Evolutionary conservation across 2,113 vertebrate genomes (phyloP).

Genomic region (Aix galericulata): DNA sequence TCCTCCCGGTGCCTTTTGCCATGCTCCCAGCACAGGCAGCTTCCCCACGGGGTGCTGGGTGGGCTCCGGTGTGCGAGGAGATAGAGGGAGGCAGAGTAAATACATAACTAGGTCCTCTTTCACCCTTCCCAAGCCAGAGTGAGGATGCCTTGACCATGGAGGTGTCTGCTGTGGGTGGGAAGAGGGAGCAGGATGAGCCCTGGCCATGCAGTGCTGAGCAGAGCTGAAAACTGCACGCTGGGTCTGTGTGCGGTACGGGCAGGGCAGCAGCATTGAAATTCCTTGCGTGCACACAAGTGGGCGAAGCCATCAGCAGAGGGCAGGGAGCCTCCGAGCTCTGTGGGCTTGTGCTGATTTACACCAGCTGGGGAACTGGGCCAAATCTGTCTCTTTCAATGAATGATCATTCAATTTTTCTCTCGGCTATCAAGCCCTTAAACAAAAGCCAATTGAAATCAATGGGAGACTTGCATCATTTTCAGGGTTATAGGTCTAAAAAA

Average conservation of each 20-base stretch:
- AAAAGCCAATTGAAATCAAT: constrained; percentile 64
- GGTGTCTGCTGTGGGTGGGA: not conserved
- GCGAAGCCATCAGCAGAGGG: constrained; percentile 21
- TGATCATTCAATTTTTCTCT: constrained; percentile 61
- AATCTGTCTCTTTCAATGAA: constrained; percentile 39
- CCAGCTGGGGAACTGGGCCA: constrained; percentile 37
- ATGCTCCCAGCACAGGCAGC: not conserved
- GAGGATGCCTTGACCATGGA: not conserved
- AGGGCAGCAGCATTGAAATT: constrained; percentile 11
- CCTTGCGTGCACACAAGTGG: not conserved
- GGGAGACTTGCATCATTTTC: constrained; percentile 52
- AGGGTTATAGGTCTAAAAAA: constrained; percentile 60
- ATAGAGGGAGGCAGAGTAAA: not conserved
- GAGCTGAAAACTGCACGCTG: not conserved
- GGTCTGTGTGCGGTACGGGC: not conserved
- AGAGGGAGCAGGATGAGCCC: too few relatives aligned
- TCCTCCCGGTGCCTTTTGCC: not conserved
- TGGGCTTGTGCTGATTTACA: constrained; percentile 18
- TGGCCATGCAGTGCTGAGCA: not conserved
- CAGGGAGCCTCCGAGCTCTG: not conserved
- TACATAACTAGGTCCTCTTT: not conserved
- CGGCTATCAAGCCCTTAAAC: constrained; percentile 55
- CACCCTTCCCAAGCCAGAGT: not conserved
- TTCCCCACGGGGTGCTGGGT: not conserved
- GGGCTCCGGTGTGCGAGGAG: not conserved